Evolutionary conservation across 2,797 vertebrate genomes (phyloP), one percentile per base, ranked within the genome.

Genomic region (Anguilla megastoma): DNA sequence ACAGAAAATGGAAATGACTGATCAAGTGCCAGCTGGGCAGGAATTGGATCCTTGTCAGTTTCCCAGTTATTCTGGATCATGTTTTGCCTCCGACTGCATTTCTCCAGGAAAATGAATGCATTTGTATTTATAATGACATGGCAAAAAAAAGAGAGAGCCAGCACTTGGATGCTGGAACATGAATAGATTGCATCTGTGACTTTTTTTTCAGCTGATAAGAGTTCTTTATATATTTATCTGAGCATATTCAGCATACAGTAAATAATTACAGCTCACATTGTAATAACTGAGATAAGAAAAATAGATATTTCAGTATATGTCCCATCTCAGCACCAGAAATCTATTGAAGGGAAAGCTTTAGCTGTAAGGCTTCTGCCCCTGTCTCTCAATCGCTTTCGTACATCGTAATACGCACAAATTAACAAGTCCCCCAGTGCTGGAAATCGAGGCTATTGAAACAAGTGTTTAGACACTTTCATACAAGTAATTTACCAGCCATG

Each of bases 61-160:
- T 94, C 90, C 90, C 50, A 88, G 92, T 93, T 92, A 84, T 90
- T 92, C 85, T 0, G 85, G 89, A 91, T 92, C 85, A 88, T 90
- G 91, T 91, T 94, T 92, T 92, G 91, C 74, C 27, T 69, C 74
- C 84, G 80, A 90, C 89, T 91, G 89, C 91, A 93, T 92, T 93
- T 93, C 89, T 90, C 88, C 89, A n/a, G 21, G 45, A 91, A 89
- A 93, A 93, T 89, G 90, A 92, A 92, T 92, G 90, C 90, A 92
- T 93, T 94, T 94, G 90, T 94, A 94, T 94, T 91, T 91, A 93
- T 92, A 93, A 94, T 92, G 89, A 94, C 91, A 92, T 27, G 50
- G 89, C 93, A 90, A 85, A 93, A 91, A 76, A 92, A 93, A 27
- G 74, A 36, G 5, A 79, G 33, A 41, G 74, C 14, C 36, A 94